These are phyloP conservation scores for Mohoua ochrocephala DNA, from an alignment of 2,113 vertebrate genomes.

Conservation along the genomic window DNA sequence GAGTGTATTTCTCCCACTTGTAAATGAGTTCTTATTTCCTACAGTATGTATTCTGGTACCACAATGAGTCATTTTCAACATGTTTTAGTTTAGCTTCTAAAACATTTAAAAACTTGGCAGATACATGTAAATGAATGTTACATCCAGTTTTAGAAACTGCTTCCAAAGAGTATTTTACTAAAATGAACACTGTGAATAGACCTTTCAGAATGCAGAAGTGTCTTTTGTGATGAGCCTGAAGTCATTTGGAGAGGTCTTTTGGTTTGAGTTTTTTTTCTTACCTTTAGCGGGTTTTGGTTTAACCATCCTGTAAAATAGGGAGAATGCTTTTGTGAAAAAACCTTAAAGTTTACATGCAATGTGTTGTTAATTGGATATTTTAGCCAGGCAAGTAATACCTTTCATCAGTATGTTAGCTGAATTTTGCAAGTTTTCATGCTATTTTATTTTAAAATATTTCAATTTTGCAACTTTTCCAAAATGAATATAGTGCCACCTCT, in stretches of 20 bases:
- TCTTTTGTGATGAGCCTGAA: neutral
- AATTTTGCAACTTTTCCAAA: neutral
- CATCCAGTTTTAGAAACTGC: constrained; percentile 66
- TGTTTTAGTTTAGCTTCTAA: constrained; percentile 77
- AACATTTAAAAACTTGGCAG: constrained; percentile 74
- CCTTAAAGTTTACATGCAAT: neutral
- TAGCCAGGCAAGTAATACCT: neutral
- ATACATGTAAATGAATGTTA: constrained; percentile 59
- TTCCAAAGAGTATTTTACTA: constrained; percentile 65
- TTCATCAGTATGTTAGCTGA: neutral
- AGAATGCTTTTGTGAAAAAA: neutral
- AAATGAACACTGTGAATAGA: constrained; percentile 41
- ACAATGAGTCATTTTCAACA: constrained; percentile 75
- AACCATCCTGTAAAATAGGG: neutral
- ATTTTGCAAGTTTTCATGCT: neutral
- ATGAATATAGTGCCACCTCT: neutral
- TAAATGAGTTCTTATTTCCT: constrained; percentile 79
- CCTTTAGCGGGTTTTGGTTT: neutral
- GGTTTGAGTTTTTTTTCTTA: neutral
- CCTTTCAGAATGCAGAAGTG: constrained; percentile 59
- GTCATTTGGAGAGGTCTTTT: neutral
- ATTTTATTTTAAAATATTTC: neutral
- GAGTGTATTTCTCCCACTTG: constrained; percentile 76
- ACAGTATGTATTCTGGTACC: constrained; percentile 68
- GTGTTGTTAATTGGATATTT: neutral